These are phyloP conservation scores for Mus minutoides DNA, from an alignment of 2,797 vertebrate genomes.

Conservation along the genomic window DNA sequence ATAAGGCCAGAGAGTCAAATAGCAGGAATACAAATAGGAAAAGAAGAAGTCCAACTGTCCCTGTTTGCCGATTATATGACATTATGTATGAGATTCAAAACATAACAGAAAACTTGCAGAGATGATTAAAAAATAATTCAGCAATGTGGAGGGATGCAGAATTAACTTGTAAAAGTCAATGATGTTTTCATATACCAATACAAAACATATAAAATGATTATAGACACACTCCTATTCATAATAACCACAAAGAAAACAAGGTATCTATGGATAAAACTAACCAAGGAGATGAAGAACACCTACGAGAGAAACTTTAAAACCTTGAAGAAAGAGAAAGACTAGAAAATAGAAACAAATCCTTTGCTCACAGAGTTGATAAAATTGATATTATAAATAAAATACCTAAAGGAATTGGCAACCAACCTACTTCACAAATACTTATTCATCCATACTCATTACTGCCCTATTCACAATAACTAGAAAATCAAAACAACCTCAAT, in stretches of 20 bases:
- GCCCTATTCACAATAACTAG: not conserved
- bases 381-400: not conserved
- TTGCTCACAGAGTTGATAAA: not conserved
- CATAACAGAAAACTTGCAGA: not conserved
- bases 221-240: not conserved
- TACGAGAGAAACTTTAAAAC: not conserved
- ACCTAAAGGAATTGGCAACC: not conserved
- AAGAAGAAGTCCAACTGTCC: not conserved
- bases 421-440: not conserved
- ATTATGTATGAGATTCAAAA: not conserved
- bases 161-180: not conserved
- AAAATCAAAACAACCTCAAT: not conserved
- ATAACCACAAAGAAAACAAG: not conserved
- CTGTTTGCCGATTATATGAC: not conserved
- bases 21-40: not conserved
- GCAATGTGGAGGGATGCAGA: not conserved
- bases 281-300: not conserved
- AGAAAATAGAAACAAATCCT: not conserved
- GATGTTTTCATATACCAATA: not conserved
- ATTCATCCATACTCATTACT: not conserved
- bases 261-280: not conserved
- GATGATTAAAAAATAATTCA: not conserved
- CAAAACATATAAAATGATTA: not conserved
- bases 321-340: not conserved
- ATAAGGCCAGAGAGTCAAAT: no score